phyloP scores from a whole-genome alignment of 2,797 vertebrate genomes.

The Pachyuromys duprasi region DNA sequence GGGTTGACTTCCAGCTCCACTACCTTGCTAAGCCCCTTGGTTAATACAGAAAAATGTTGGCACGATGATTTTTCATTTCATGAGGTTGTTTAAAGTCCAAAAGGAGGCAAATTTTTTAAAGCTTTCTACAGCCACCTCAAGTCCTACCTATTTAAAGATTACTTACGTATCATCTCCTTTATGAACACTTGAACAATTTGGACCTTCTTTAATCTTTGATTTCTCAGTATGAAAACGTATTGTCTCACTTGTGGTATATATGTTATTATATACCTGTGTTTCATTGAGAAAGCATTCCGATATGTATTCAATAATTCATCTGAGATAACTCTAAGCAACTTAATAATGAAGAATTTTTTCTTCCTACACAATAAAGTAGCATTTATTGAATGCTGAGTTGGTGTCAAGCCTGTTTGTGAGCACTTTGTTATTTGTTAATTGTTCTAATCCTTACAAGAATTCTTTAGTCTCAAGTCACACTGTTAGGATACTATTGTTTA shows the following conservation, averaged over 20 bases:
- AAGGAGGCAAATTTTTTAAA: conserved; percentile 50
- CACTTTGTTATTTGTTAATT: conserved; percentile 51
- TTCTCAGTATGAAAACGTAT: conserved; percentile 20
- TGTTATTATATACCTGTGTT: neutral
- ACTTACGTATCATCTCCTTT: neutral
- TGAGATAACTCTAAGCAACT: conserved; percentile 32
- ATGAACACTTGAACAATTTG: neutral
- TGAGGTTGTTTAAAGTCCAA: neutral
- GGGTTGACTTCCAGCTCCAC: neutral
- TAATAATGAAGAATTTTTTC: neutral
- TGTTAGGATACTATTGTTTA: conserved; percentile 9
- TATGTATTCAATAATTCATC: neutral
- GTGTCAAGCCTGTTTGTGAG: neutral
- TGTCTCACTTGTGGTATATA: neutral
- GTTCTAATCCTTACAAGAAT: conserved; percentile 25
- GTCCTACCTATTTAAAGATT: conserved; percentile 19
- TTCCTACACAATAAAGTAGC: neutral
- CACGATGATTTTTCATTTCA: conserved; percentile 3
- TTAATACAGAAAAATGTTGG: neutral
- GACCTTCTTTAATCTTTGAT: neutral
- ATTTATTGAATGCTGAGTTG: conserved; percentile 33
- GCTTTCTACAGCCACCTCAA: neutral
- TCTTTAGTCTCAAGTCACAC: conserved; percentile 30
- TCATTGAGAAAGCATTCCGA: conserved; percentile 44
- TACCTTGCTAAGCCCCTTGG: conserved; percentile 19